Percentiles rank a stretch among this genome's conserved stretches.
These are phyloP conservation scores for Notarius lentiginosus DNA, from an alignment of 2,113 vertebrate genomes.

Conservation along the genomic window DNA sequence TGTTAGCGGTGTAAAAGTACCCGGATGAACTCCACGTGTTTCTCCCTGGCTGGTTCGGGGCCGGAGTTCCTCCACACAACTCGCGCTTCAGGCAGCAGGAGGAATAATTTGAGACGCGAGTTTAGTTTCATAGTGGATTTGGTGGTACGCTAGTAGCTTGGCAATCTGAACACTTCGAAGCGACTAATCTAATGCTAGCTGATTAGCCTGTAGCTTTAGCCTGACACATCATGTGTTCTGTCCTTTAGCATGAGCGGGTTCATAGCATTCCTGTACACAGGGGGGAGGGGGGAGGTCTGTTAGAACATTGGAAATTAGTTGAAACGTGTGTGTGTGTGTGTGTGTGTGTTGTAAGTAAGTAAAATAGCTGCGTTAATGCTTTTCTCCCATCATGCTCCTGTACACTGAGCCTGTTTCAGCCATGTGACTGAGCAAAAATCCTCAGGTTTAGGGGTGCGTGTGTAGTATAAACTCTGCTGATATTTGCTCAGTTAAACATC, in stretches of 20 bases:
- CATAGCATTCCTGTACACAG: neutral
- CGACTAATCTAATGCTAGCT: neutral
- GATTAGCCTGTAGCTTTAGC: conserved; percentile 7
- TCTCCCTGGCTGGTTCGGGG: neutral
- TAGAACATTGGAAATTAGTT: neutral
- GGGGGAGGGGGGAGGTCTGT: neutral
- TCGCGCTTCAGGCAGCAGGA: neutral
- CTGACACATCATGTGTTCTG: neutral
- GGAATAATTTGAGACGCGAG: too few species aligned
- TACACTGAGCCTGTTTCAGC: neutral
- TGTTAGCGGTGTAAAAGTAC: neutral
- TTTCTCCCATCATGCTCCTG: neutral
- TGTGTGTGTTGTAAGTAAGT: neutral
- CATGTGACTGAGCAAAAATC: neutral
- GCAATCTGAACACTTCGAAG: neutral
- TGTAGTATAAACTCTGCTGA: neutral
- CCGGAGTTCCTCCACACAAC: neutral
- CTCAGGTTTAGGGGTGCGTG: neutral
- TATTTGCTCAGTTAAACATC: neutral
- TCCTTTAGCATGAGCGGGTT: neutral
- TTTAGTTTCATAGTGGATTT: neutral
- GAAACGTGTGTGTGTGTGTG: neutral
- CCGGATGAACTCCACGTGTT: conserved; percentile 74
- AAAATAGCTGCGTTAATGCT: neutral
- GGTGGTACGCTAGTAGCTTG: neutral